Conservation (phyloP, 2,797 vertebrate species). For the Myotis daubentonii region DNA sequence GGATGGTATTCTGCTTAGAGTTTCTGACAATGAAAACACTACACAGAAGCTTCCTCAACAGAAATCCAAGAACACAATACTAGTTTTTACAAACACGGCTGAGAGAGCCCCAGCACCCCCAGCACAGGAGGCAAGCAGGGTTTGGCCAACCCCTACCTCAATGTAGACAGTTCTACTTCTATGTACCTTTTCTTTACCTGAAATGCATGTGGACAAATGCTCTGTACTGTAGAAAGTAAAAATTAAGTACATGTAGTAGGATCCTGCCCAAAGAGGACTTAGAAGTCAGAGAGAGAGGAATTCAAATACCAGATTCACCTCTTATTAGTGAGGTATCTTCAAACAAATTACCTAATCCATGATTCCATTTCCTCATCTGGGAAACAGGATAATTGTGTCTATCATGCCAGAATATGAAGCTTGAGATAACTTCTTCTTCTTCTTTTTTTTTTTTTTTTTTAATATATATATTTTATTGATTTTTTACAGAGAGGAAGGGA, state of each 20-base stretch:
- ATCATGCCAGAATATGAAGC: background rate
- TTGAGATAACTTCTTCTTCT: too few species aligned
- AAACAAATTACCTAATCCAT: background rate
- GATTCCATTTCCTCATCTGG: background rate
- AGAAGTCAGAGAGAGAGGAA: background rate
- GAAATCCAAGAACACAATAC: background rate
- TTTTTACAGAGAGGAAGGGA: too few species aligned
- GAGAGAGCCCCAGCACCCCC: background rate
- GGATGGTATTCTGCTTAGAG: background rate
- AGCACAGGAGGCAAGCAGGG: background rate
- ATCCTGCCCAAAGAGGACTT: background rate
- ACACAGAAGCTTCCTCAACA: constrained; percentile 36
- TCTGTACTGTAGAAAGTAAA: background rate
- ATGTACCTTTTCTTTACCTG: background rate
- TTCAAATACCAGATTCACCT: background rate
- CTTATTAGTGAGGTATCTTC: background rate
- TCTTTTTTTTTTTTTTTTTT: too few species aligned
- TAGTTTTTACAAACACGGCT: background rate
- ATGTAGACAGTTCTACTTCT: background rate
- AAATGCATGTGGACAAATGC: background rate
- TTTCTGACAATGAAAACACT: background rate
- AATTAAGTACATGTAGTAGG: background rate
- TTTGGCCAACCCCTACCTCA: background rate
- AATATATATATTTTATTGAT: too few species aligned
- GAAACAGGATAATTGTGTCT: background rate